phyloP scores from a whole-genome alignment of 2,797 vertebrate species.

The Ceryle rudis region DNA sequence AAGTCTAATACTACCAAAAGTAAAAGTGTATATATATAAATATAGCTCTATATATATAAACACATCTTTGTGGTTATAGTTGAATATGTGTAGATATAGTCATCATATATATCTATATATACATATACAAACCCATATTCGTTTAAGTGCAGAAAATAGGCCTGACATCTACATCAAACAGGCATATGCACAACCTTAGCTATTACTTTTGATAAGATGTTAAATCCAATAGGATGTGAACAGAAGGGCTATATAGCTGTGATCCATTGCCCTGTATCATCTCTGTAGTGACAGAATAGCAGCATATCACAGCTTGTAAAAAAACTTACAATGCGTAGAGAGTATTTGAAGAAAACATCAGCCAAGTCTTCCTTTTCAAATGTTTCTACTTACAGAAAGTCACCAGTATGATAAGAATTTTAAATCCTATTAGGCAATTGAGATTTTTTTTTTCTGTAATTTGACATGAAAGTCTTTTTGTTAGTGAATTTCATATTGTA shows the following conservation, averaged over 20 bases:
- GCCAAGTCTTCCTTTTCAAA: slow-evolving; percentile 47
- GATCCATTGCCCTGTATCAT: background rate
- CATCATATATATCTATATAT: background rate
- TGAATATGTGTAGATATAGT: background rate
- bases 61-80: background rate
- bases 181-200: background rate
- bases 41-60: too few species aligned
- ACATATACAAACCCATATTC: background rate
- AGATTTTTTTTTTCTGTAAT: slow-evolving; percentile 42
- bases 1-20: background rate
- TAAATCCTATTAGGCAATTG: slow-evolving; percentile 65
- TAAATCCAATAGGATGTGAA: background rate
- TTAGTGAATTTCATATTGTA: slow-evolving; percentile 66
- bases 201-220: background rate
- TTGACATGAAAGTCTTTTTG: slow-evolving; percentile 65
- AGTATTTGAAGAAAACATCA: slow-evolving; percentile 39
- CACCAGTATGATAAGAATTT: slow-evolving; percentile 61
- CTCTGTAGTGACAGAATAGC: background rate
- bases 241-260: background rate
- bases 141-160: background rate
- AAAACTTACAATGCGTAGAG: background rate
- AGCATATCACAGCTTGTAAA: background rate
- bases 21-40: background rate
- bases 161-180: background rate
- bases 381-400: slow-evolving; percentile 52